These are phyloP conservation scores for Aphelenchoides avenae DNA, from an alignment of 1,140 invertebrate genomes.

Conservation along the genomic window DNA sequence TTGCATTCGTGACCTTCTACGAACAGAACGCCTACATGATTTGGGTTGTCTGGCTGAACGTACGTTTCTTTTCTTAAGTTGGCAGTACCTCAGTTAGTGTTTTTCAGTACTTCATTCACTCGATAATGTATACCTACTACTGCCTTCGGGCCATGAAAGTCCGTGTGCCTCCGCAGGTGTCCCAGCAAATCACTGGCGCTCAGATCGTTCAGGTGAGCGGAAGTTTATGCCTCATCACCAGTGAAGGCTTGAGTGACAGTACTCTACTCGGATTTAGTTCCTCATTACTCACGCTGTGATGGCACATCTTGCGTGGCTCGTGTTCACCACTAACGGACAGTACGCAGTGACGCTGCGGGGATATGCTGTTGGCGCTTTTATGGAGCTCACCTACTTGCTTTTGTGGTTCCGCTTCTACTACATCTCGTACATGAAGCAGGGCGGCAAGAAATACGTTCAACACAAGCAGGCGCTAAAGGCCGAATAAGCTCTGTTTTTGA, in stretches of 20 bases:
- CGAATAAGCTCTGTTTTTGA: no score
- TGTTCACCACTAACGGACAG: constrained; percentile 2
- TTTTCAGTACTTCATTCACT: constrained; percentile 19
- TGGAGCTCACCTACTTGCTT: constrained; percentile 54
- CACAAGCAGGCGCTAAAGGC: constrained; percentile 32
- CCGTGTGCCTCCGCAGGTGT: constrained; percentile 61
- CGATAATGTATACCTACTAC: constrained; percentile 61
- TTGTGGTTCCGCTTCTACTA: constrained; percentile 59
- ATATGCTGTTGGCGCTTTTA: constrained; percentile 48
- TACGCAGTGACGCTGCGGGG: constrained; percentile 39
- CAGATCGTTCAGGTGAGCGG: constrained; percentile 61
- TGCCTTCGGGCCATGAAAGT: constrained; percentile 62
- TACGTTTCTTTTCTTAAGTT: constrained; percentile 62
- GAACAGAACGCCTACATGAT: constrained; percentile 60
- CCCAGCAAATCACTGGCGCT: constrained; percentile 63
- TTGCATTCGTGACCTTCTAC: constrained; percentile 63
- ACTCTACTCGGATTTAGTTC: constrained; percentile 26
- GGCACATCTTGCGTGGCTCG: constrained; percentile 29
- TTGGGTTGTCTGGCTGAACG: constrained; percentile 66
- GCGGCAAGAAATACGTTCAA: constrained; percentile 53
- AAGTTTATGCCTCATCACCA: constrained; percentile 8
- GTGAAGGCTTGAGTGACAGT: constrained; percentile 8
- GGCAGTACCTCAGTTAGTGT: constrained; percentile 17
- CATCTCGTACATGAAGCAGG: constrained; percentile 43
- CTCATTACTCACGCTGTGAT: constrained; percentile 39